Evolutionary conservation across 2,113 vertebrate genomes (phyloP), one percentile per base, ranked within the genome.

Genomic region (Hemibagrus wyckioides): DNA sequence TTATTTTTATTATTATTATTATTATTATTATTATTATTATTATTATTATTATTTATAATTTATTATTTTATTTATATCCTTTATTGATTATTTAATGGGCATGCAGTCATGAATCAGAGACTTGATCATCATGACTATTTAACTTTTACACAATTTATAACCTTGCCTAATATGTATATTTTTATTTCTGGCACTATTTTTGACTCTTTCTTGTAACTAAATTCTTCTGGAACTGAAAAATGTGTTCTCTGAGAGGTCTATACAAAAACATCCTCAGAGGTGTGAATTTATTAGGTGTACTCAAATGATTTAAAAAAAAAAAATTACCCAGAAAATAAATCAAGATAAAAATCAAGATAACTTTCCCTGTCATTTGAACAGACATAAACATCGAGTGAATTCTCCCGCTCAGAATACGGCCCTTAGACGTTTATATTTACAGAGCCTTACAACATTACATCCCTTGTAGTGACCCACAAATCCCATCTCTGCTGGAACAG

Each of bases 401-500:
- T 48, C 14, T 28, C 10, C 10, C 23, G 28, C 25, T 28, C 15
- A 44, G 71, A 23, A 54, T 59, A 54, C 2, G 54, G 69, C 69
- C 39, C 36, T 44, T 2, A 56, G 61, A 48, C 48, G 48, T 80
- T 61, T 56, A 11, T 54, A 30, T 57, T 56, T 69, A 14, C 61
- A 86, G 52, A 71, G 50, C 44, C 30, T 57, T 86, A 82, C 65
- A 33, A 48, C 23, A 19, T 41, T 75, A 23, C 30, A 80, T 80
- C 48, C 77, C 85, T 81, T 28, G 6, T 28, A 44, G 85, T 52
- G 61, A 82, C 52, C 79, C 28, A 52, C 65, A 44, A 85, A 79
- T 80, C 61, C 63, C 44, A 17, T 50, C 67, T 39, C 54, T 6
- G 6, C 36, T 57, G 67, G 33, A 56, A 86, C 61, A 54, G 28